A percentile compares a stretch with the other conserved stretches of the same genome.
Evolutionary conservation across 2,888 invertebrate species (phyloP).

Genomic region (Flexamia atlantica): DNA sequence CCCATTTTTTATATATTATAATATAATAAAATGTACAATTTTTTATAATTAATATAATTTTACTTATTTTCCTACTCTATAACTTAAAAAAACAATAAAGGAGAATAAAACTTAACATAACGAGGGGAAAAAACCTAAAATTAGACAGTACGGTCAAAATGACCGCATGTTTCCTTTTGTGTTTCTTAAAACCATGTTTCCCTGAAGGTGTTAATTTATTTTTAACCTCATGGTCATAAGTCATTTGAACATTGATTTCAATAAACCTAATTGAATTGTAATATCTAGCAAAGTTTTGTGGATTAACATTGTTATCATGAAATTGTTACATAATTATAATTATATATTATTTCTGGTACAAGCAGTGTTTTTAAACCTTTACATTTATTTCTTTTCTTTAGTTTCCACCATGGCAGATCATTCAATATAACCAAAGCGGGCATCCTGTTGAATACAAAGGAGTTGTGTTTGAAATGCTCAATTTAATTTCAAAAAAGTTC

Average conservation of each 20-base stretch:
- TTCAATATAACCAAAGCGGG: conserved; percentile 80
- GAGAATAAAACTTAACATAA: background rate
- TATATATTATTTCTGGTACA: too few relatives aligned
- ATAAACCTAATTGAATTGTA: too few relatives aligned
- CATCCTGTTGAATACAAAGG: conserved; percentile 81
- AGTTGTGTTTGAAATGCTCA: conserved; percentile 87
- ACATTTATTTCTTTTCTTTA: conserved; percentile 75
- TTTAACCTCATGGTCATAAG: too few relatives aligned
- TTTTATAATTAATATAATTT: background rate
- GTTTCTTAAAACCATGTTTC: conserved; percentile 22
- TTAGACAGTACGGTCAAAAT: conserved; percentile 30
- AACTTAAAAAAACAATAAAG: background rate
- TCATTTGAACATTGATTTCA: too few relatives aligned
- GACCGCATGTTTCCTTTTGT: conserved; percentile 30
- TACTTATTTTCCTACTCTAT: background rate
- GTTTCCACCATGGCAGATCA: conserved; percentile 94
- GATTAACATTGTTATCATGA: too few relatives aligned
- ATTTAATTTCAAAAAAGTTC: conserved; percentile 84
- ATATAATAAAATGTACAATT: conserved; percentile 9
- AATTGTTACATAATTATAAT: too few relatives aligned
- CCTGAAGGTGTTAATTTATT: conserved; percentile 40
- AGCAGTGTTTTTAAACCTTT: too few relatives aligned
- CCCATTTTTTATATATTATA: background rate
- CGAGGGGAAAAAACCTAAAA: conserved; percentile 17
- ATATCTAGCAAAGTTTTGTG: too few relatives aligned